Evolutionary conservation across 2,888 invertebrate species (phyloP).

Genomic region (Andricus curvator): DNA sequence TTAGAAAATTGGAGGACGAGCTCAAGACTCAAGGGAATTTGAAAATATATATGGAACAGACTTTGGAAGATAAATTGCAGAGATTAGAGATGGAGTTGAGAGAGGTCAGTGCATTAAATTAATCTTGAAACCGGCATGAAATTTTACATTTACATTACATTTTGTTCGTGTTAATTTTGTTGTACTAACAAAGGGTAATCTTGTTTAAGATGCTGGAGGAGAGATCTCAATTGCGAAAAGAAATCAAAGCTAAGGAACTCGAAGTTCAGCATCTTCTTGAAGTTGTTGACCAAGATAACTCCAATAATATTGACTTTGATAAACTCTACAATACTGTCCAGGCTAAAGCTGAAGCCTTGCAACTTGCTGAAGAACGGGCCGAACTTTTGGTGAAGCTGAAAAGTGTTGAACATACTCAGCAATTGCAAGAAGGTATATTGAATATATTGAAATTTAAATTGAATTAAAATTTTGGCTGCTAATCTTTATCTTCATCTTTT

Average conservation of each 20-base stretch:
- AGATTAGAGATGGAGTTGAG: slow-evolving; percentile 80
- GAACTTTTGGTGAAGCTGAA: slow-evolving; percentile 71
- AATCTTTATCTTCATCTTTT: slow-evolving; percentile 25
- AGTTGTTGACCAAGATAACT: slow-evolving; percentile 68
- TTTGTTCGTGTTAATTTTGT: background rate
- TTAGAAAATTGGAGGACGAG: slow-evolving; percentile 64
- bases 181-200: background rate
- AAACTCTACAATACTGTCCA: slow-evolving; percentile 81
- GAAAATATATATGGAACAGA: slow-evolving; percentile 80
- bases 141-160: background rate
- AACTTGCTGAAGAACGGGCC: slow-evolving; percentile 80
- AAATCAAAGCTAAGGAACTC: slow-evolving; percentile 70
- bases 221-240: slow-evolving; percentile 62
- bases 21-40: slow-evolving; percentile 76
- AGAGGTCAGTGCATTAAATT: slow-evolving; percentile 77
- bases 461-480: background rate
- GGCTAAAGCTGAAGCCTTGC: slow-evolving; percentile 81
- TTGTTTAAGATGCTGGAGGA: slow-evolving; percentile 65
- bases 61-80: slow-evolving; percentile 80
- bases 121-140: too few relatives aligned
- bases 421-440: slow-evolving; percentile 76
- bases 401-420: slow-evolving; percentile 76
- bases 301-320: slow-evolving; percentile 73
- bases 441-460: background rate
- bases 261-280: slow-evolving; percentile 71